A percentile compares a stretch with the other conserved stretches of the same genome.
Evolutionary conservation across 1,140 invertebrate species (phyloP).

Genomic region (Rhagoletis pomonella): DNA sequence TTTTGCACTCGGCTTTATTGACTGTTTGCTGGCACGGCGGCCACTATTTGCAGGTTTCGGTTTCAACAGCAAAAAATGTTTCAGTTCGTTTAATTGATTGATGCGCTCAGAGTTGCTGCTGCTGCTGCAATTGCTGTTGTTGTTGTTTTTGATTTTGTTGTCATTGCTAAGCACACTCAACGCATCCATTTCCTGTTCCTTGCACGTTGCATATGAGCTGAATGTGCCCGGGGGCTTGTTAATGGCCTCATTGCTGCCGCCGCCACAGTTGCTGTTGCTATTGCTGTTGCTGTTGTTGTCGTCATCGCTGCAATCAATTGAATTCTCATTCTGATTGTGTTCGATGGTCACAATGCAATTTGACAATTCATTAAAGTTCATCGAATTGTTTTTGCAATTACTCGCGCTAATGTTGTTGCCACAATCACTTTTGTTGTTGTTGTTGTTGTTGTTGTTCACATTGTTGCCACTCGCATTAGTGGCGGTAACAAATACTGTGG

Average conservation of each 20-base stretch:
- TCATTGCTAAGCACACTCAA: constrained; percentile 62
- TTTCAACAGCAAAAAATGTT: constrained; percentile 62
- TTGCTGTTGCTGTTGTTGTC: constrained; percentile 55
- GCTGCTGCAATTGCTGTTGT: constrained; percentile 56
- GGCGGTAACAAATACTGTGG: constrained; percentile 36
- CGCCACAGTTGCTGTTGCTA: constrained; percentile 49
- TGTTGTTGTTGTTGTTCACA: constrained; percentile 56
- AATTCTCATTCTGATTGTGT: constrained; percentile 64
- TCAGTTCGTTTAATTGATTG: constrained; percentile 70
- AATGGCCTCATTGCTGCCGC: background rate
- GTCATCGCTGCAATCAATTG: constrained; percentile 56
- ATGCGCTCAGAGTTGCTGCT: constrained; percentile 62
- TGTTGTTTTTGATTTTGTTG: constrained; percentile 43
- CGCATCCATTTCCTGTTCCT: constrained; percentile 62
- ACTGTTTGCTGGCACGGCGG: constrained; percentile 35
- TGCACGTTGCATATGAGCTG: background rate
- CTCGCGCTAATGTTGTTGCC: constrained; percentile 42
- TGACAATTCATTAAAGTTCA: constrained; percentile 74
- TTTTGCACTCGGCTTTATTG: constrained; percentile 38
- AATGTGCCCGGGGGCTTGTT: background rate
- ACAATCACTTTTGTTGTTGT: constrained; percentile 36
- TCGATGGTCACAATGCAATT: constrained; percentile 74
- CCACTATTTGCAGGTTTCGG: background rate
- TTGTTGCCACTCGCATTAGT: background rate
- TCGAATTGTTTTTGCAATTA: constrained; percentile 70